phyloP scores from a whole-genome alignment of 2,797 vertebrate species.

The Pterois miles region DNA sequence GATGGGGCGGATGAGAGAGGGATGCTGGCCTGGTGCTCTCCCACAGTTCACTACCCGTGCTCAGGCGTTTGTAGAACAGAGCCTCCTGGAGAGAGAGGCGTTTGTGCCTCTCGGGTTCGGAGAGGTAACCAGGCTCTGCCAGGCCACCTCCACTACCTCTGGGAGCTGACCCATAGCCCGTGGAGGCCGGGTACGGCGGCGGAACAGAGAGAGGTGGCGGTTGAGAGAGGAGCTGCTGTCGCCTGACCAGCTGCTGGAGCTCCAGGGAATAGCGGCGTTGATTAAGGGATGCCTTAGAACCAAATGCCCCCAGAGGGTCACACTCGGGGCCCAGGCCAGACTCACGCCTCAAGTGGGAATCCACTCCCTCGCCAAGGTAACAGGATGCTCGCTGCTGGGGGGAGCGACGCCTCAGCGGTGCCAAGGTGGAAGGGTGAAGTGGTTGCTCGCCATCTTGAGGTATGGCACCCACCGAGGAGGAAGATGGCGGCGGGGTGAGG shows the following conservation, averaged over 20 bases:
- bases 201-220: conserved; percentile 75
- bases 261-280: conserved; percentile 85
- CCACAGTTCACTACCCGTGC: conserved; percentile 83
- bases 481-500: conserved; percentile 55
- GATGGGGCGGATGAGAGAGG: conserved; percentile 80
- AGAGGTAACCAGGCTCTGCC: conserved; percentile 76
- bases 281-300: conserved; percentile 74
- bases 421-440: conserved; percentile 76
- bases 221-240: conserved; percentile 84
- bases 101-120: conserved; percentile 83
- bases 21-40: conserved; percentile 79
- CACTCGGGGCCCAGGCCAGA: conserved; percentile 72
- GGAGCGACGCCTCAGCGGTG: conserved; percentile 80
- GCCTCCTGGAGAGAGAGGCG: conserved; percentile 88
- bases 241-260: conserved; percentile 83
- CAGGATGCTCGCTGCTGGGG: conserved; percentile 81
- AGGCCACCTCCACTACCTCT: conserved; percentile 42
- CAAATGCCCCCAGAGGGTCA: conserved; percentile 66
- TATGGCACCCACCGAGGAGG: conserved; percentile 49
- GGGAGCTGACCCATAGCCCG: conserved; percentile 65
- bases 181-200: conserved; percentile 65
- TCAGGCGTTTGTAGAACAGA: conserved; percentile 85
- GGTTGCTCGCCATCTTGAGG: conserved; percentile 77
- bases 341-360: conserved; percentile 77
- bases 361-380: conserved; percentile 77